A percentile compares a stretch with the other conserved stretches of the same genome.
Conservation (phyloP, 2,113 vertebrate genomes). For the Leucopsar rothschildi region DNA sequence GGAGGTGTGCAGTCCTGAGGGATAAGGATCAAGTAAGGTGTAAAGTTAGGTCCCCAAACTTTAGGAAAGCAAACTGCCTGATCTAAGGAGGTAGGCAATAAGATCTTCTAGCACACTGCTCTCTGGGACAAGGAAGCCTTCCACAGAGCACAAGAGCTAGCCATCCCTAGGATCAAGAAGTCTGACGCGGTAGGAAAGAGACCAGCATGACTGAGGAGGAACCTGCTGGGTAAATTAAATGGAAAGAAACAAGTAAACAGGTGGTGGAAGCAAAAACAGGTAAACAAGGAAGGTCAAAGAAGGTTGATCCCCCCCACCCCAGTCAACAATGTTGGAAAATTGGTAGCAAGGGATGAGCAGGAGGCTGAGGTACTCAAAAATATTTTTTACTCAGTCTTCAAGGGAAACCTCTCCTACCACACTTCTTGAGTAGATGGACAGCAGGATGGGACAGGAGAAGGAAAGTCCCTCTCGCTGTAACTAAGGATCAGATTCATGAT, state of each 20-base stretch:
- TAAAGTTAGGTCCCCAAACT: not conserved
- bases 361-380: not conserved
- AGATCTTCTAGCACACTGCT: not conserved
- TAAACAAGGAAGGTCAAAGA: not conserved
- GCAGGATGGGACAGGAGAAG: not conserved
- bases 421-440: not conserved
- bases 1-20: not conserved
- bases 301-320: fast-evolving
- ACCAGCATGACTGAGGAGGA: no score
- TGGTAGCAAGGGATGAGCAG: not conserved
- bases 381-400: not conserved
- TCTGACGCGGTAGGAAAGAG: not conserved
- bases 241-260: not conserved
- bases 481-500: not conserved
- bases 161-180: not conserved
- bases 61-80: not conserved
- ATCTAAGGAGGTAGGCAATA: not conserved
- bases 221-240: not conserved
- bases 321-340: not conserved
- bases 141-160: not conserved
- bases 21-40: not conserved
- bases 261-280: not conserved
- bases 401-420: no score
- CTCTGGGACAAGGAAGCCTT: not conserved
- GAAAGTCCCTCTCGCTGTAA: not conserved